phyloP scores from a whole-genome alignment of 2,797 vertebrate genomes.

The Tachyglossus aculeatus region DNA sequence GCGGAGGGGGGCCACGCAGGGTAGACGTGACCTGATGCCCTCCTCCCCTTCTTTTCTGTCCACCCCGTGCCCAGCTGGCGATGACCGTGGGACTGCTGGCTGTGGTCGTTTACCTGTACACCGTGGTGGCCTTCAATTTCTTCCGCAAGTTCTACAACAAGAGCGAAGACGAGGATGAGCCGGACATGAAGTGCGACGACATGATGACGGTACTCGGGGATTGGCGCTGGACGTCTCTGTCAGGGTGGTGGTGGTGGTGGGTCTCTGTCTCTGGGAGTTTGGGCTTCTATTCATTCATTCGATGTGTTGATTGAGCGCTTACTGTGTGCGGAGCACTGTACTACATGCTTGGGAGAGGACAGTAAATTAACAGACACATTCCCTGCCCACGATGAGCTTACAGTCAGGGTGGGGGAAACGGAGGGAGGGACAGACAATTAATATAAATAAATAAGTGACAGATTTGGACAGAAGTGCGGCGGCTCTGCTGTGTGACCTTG shows the following conservation, averaged over 20 bases:
- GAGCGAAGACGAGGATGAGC: conserved; percentile 94
- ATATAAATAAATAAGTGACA: too few relatives aligned
- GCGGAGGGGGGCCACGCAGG: neutral
- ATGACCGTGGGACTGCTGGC: conserved; percentile 94
- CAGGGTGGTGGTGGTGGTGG: neutral
- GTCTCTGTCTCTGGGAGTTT: neutral
- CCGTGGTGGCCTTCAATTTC: conserved; percentile 96
- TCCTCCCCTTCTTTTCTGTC: neutral
- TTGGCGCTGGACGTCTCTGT: fast-evolving
- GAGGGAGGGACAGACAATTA: too few relatives aligned
- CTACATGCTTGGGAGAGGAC: too few relatives aligned
- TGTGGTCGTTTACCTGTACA: conserved; percentile 93
- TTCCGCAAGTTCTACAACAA: conserved; percentile 98
- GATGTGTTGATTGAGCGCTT: too few relatives aligned
- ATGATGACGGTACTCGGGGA: conserved; percentile 91
- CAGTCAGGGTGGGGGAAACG: too few relatives aligned
- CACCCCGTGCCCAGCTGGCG: conserved; percentile 76
- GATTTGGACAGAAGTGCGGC: too few relatives aligned
- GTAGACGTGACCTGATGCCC: neutral
- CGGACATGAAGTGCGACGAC: conserved; percentile 96
- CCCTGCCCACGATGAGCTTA: too few relatives aligned
- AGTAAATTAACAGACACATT: too few relatives aligned
- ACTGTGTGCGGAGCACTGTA: too few relatives aligned
- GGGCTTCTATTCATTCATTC: too few relatives aligned
- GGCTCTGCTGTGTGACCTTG: too few relatives aligned